A percentile compares a stretch with the other conserved stretches of the same genome.
Conservation (phyloP, 2,888 invertebrate species). For the Stenchaetothrips biformis region DNA sequence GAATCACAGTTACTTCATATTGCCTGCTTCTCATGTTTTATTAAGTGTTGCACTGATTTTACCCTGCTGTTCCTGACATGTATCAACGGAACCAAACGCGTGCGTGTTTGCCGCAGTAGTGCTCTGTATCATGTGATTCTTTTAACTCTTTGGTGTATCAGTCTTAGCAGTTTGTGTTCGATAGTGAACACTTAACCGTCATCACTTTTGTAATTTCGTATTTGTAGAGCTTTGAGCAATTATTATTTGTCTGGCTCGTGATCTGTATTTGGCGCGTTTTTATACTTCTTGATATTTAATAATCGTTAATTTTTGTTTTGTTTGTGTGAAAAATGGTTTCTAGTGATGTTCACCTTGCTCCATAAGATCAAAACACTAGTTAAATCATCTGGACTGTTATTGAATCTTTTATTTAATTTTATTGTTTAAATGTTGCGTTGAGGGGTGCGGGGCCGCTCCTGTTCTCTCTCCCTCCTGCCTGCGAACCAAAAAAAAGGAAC, state of each 20-base stretch:
- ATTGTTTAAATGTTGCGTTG: conserved; percentile 16
- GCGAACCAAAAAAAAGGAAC: neutral
- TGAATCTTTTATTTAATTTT: conserved; percentile 18
- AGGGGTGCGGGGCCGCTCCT: neutral
- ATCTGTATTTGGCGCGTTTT: conserved; percentile 22
- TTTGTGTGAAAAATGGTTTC: conserved; percentile 14
- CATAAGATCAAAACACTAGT: conserved; percentile 22
- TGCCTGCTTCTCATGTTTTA: conserved; percentile 20
- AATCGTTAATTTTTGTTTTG: conserved; percentile 15
- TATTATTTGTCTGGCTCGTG: conserved; percentile 19
- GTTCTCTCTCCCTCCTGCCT: conserved; percentile 2
- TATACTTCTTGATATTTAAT: conserved; percentile 20
- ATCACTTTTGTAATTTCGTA: conserved; percentile 22
- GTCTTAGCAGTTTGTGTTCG: conserved; percentile 1
- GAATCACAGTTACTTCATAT: conserved; percentile 22
- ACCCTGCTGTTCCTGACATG: conserved; percentile 17
- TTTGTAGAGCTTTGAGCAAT: conserved; percentile 22
- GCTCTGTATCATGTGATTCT: conserved; percentile 5
- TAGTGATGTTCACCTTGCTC: conserved; percentile 20
- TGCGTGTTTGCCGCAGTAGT: conserved; percentile 2
- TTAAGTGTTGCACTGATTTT: conserved; percentile 12
- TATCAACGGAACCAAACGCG: neutral
- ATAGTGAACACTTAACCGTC: conserved; percentile 10
- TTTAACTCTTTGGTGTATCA: conserved; percentile 16
- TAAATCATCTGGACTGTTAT: conserved; percentile 21